A percentile compares a stretch with the other conserved stretches of the same genome.
These are phyloP conservation scores for Poeciliopsis infans DNA, from an alignment of 2,797 vertebrate species.

Conservation along the genomic window DNA sequence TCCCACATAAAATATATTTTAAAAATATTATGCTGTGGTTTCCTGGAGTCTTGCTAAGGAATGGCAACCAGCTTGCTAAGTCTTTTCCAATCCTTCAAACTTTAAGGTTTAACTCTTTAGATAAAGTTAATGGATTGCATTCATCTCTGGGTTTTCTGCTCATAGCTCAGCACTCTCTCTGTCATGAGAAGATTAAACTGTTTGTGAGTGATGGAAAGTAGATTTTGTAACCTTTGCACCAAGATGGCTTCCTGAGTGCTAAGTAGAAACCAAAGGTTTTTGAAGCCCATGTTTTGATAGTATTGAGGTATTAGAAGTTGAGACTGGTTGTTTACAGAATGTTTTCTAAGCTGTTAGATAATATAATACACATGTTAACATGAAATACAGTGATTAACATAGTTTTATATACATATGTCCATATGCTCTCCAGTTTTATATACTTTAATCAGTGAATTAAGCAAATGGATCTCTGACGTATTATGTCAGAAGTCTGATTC, in stretches of 20 bases:
- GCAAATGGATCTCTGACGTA: neutral
- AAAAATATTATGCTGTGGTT: neutral
- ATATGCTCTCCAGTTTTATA: neutral
- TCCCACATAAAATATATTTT: neutral
- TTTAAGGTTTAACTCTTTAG: neutral
- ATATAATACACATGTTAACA: neutral
- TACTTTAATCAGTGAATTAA: neutral
- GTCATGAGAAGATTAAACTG: constrained; percentile 6
- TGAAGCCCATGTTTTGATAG: neutral
- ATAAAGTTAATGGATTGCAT: neutral
- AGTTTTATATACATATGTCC: neutral
- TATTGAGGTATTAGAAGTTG: neutral
- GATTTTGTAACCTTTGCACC: constrained; percentile 4
- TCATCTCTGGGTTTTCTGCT: neutral
- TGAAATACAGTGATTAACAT: neutral
- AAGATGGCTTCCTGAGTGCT: neutral
- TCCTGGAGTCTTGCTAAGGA: neutral
- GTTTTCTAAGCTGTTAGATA: neutral
- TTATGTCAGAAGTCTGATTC: neutral
- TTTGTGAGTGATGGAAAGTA: constrained; percentile 1
- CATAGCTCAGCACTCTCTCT: neutral
- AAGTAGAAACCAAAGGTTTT: neutral
- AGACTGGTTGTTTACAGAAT: neutral
- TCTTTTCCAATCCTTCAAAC: neutral
- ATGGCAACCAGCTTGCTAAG: neutral